phyloP scores from a whole-genome alignment of 2,888 invertebrate genomes.

The Chironomus tentans region DNA sequence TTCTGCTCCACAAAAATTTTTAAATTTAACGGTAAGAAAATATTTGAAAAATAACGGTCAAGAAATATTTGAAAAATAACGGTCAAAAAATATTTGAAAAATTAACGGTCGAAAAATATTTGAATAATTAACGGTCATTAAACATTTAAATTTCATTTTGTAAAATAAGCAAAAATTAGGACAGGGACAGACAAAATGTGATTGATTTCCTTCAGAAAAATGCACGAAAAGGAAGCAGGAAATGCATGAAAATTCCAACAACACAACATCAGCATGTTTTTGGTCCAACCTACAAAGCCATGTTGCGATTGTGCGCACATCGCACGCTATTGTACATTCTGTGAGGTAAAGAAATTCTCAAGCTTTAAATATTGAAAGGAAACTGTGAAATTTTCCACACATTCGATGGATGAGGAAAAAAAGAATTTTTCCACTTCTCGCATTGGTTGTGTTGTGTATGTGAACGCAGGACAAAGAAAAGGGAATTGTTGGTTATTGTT shows the following conservation, averaged over 20 bases:
- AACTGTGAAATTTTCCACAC: background rate
- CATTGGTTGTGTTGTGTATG: background rate
- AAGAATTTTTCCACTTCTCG: background rate
- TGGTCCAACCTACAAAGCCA: constrained; percentile 24
- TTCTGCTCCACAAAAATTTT: no score
- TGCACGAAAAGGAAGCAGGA: background rate
- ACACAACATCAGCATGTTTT: constrained; percentile 17
- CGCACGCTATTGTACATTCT: background rate
- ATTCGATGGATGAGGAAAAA: background rate
- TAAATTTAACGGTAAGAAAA: no score
- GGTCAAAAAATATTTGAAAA: no score
- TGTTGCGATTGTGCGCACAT: constrained; percentile 19
- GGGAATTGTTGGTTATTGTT: background rate
- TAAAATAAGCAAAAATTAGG: no score
- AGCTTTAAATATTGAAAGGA: background rate
- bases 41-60: no score
- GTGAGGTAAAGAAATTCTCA: background rate
- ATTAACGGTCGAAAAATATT: no score
- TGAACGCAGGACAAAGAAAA: background rate
- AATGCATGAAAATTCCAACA: constrained; percentile 18
- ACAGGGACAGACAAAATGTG: no score
- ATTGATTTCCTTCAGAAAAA: no score
- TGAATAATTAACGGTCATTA: no score
- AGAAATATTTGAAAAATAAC: no score
- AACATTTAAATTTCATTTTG: no score